Evolutionary conservation across 1,140 invertebrate species (phyloP), one percentile per base, ranked within the genome.

Genomic region (Gryon sp.): DNA sequence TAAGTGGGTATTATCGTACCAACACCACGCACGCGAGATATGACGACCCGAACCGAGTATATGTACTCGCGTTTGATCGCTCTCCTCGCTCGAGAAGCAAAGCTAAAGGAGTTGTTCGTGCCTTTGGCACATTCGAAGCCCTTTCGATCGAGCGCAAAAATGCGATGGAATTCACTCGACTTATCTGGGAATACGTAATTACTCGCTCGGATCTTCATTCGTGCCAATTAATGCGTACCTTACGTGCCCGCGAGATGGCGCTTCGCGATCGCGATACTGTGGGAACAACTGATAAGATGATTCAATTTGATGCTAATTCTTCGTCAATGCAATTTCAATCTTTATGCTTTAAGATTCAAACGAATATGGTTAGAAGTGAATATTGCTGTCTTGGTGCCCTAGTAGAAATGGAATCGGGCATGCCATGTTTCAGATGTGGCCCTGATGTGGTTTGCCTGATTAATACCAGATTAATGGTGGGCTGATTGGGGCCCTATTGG

Each of bases 1-100:
- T 68, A 74, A 78, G 53, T 73, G 62, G 62, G 65, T 68, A 78
- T 78, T 69, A 68, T 69, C 68, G 57, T 69, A 69, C 69, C 50
- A 63, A 69, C 55, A 63, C 62, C 55, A 62, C 62, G 55, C 55
- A 60, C 76, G 50, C 72, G 52, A 66, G 59, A 55, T 52, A 76
- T 52, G 57, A 65, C 59, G 30, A 53, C 48, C n/a, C n/a, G n/a
- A n/a, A n/a, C n/a, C n/a, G n/a, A n/a, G n/a, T n/a, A n/a, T n/a
- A 32, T 15, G 12, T 63, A 75, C 48, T 62, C 60, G 45, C 34
- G 15, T 59, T 76, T 69, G 62, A 76, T 69, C 63, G 73, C 72
- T 68, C n/a, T n/a, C 45, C 52, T 53, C 70, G 11, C 30, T 24
- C n/a, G 40, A 38, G n/a, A n/a, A n/a, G n/a, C n/a, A n/a, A n/a